Conservation (phyloP, 2,113 vertebrate genomes). For the Corydoras maculifer region DNA sequence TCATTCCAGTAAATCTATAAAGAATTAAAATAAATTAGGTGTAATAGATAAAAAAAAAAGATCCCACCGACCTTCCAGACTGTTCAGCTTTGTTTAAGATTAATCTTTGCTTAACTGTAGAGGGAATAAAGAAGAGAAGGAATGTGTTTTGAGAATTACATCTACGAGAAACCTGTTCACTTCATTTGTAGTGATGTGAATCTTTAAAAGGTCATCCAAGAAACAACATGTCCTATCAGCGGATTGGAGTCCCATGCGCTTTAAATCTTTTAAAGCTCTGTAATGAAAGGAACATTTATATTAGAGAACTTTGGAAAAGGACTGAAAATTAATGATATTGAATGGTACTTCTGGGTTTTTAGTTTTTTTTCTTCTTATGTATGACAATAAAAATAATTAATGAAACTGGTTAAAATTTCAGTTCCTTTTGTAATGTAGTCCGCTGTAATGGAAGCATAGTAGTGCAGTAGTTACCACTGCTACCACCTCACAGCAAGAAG, state of each 20-base stretch:
- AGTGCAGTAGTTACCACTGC: too few species aligned
- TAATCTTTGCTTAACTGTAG: constrained; percentile 12
- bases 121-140: constrained; percentile 2
- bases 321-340: too few species aligned
- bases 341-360: too few species aligned
- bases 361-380: too few species aligned
- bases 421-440: too few species aligned
- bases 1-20: not conserved
- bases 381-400: too few species aligned
- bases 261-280: not conserved
- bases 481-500: too few species aligned
- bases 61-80: not conserved
- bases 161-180: constrained; percentile 10
- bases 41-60: not conserved
- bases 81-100: not conserved
- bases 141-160: constrained; percentile 13
- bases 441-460: too few species aligned
- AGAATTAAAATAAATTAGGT: not conserved
- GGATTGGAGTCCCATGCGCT: not conserved
- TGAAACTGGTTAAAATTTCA: too few species aligned
- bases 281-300: not conserved
- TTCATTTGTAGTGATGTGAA: constrained; percentile 16
- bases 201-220: constrained; percentile 15
- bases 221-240: constrained; percentile 9
- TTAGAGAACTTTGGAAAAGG: not conserved